These are phyloP conservation scores for Megaceryle torquata DNA, from an alignment of 2,113 vertebrate genomes.

Conservation along the genomic window DNA sequence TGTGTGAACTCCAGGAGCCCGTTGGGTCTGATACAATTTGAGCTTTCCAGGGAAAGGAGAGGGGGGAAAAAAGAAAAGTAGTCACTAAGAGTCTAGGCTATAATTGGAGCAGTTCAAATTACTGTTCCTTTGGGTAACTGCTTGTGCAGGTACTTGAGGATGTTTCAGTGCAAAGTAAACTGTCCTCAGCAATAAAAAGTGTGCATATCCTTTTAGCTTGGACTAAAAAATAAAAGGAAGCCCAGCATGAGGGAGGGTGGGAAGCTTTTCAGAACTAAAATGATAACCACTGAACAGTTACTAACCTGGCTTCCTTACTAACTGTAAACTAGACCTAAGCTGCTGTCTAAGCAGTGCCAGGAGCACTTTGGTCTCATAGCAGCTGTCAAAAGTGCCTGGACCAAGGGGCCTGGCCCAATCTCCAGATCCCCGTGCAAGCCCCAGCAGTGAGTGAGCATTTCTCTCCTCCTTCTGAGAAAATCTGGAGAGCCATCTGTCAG, in stretches of 20 bases:
- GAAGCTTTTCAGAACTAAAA: background rate
- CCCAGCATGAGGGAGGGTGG: background rate
- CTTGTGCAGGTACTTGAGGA: background rate
- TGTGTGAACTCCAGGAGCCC: constrained; percentile 85
- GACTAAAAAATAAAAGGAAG: background rate
- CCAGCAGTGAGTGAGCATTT: background rate
- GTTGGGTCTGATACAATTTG: constrained; percentile 88
- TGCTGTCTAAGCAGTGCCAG: background rate
- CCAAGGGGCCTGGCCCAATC: background rate
- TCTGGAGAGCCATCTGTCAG: background rate
- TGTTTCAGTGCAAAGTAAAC: background rate
- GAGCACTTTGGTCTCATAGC: background rate
- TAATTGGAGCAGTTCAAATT: background rate
- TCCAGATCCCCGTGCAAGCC: background rate
- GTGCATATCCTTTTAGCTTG: background rate
- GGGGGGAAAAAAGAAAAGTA: background rate
- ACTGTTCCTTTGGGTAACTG: background rate
- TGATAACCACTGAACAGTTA: background rate
- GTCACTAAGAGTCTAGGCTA: background rate
- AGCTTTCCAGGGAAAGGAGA: constrained; percentile 71
- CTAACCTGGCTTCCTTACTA: background rate
- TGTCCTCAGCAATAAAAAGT: background rate
- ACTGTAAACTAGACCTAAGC: background rate
- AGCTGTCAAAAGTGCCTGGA: background rate
- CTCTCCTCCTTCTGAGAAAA: background rate